Evolutionary conservation across 2,888 invertebrate genomes (phyloP), one percentile per base, ranked within the genome.

Genomic region (Hermodice carunculata): DNA sequence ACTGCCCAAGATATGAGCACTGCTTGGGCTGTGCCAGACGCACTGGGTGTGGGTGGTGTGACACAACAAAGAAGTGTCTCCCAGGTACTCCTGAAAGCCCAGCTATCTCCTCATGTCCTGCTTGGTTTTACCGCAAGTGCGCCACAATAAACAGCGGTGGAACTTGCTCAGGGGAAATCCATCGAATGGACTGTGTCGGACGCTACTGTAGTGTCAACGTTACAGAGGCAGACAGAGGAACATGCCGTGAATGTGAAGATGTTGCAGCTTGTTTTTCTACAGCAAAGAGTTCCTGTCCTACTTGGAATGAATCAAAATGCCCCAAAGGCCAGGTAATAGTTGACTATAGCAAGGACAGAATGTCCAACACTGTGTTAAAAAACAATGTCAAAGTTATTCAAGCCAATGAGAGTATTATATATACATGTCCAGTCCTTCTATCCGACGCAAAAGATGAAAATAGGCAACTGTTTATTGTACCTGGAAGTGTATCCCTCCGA

Each of bases 21-120:
- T 49, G 49, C 28, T 5, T 19, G 11, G 17, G 17, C 6, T 49
- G 49, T 26, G 28, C 22, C 24, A 3, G 17, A 24, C 11, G 28
- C 6, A 49, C 49, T 14, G 49, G 49, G 26, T 49, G 49, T 17
- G 49, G 49, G 17, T 49, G 49, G 49, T 49, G 49, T 49, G 49
- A 49, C 26, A 22, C 49, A 8, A 22, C 49, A 6, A 24, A 49
- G 28, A 11, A 4, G 49, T 49, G 49, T 24, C 17, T 49, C 5
- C 49, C 49, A 49, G 49, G 49, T 3, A 26, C n/a, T 8, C 26
- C 26, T 6, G 17, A 24, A 8, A 29, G 49, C 17, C 24, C 49
- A 49, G 49, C 24, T 24, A 4, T 24, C 3, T 24, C 17, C 24
- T 3, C 17, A 5, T 49, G 49, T 17, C 14, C 11, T 17, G 24